Base-by-base conservation (phyloP, 2,113 vertebrate genomes). In the Fukomys damarensis region DNA sequence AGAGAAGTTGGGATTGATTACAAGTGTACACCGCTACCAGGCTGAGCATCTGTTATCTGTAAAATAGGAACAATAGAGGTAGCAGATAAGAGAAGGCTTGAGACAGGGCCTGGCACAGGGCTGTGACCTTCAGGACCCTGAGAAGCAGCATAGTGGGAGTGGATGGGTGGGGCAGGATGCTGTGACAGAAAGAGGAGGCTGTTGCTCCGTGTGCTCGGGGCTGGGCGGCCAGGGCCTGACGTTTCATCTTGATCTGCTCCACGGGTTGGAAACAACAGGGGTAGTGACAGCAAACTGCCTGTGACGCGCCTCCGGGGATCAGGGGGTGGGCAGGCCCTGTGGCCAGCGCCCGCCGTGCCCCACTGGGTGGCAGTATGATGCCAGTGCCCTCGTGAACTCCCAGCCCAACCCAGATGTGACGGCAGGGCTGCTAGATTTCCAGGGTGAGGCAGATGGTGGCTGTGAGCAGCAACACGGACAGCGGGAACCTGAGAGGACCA, bases 131-230 rank as follows among this genome's bases (percentile, higher is more conserved):
- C 38, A 0, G 61, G 72, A 46, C 13, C 28, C 1, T 1, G 79
- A 65, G 70, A 54, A 30, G 3, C 22, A 8, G 19, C 0, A 2
- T 52, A 28, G 28, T 43, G 54, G 74, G 38, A 38, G 32, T 41
- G 30, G 56, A 58, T 24, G 30, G 65, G 46, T 12, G 0, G 0
- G 26, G 7, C 24, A 52, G 35, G 89, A 35, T 7, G 74, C 79
- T 22, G 22, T 13, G 6, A 10, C 14, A 30, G 77, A 66, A 61
- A 28, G 43, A 49, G 70, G 74, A 5, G 1, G 22, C 35, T 1
- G 2, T 13, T 58, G 3, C 4, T 24, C 46, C 1, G 2, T 6
- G 6, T 0, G 59, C 63, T 46, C 0, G 7, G 63, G 16, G 16
- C 2, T 19, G 49, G 43, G 86, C 5, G 56, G 79, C 61, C 59